A percentile compares a stretch with the other conserved stretches of the same genome.
phyloP scores from a whole-genome alignment of 2,797 vertebrate species.

The Corythornis leucogaster region DNA sequence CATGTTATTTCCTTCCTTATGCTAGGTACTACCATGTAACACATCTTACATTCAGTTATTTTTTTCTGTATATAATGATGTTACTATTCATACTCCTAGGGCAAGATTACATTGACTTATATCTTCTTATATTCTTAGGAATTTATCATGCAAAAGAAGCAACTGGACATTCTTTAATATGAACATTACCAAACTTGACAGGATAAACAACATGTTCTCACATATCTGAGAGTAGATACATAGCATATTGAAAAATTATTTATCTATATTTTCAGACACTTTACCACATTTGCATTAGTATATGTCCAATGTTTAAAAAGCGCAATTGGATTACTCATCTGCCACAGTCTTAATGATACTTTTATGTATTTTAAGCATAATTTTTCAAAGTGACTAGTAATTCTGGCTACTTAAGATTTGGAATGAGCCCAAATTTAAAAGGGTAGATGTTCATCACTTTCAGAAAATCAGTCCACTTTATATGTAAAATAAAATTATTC shows the following conservation, averaged over 20 bases:
- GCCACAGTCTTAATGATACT: slow-evolving; percentile 20
- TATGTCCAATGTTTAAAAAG: slow-evolving; percentile 24
- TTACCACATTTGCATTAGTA: slow-evolving; percentile 50
- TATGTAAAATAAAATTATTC: not conserved
- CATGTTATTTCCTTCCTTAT: not conserved
- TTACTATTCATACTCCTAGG: not conserved
- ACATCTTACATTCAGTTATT: not conserved
- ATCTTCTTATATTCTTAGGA: not conserved
- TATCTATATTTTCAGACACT: slow-evolving; percentile 43
- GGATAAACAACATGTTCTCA: slow-evolving; percentile 13
- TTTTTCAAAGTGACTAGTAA: slow-evolving; percentile 56
- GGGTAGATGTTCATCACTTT: slow-evolving; percentile 29
- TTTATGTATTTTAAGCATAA: slow-evolving; percentile 35
- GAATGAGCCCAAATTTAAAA: slow-evolving; percentile 31
- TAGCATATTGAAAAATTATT: slow-evolving; percentile 36
- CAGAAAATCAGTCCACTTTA: not conserved
- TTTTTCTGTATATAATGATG: not conserved
- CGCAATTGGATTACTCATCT: not conserved
- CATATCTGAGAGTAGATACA: not conserved
- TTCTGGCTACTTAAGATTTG: slow-evolving; percentile 38
- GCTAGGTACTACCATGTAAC: not conserved
- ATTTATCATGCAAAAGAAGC: slow-evolving; percentile 33
- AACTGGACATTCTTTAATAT: not conserved
- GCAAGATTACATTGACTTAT: not conserved
- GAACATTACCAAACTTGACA: slow-evolving; percentile 1